Conservation (phyloP, 2,888 invertebrate genomes). For the Hypomecis atomaria region DNA sequence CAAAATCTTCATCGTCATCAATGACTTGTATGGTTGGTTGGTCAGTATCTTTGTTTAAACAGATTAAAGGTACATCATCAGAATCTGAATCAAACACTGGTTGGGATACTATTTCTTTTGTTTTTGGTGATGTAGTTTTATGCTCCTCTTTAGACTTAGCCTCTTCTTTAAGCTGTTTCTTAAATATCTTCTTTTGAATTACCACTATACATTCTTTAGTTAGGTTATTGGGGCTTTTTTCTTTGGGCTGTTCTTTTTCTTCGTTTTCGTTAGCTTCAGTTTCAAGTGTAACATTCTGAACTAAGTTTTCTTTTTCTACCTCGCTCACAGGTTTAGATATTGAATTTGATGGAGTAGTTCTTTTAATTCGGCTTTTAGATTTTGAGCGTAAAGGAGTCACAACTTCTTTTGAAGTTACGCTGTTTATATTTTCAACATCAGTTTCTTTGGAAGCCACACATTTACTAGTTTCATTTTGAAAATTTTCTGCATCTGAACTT, state of each 20-base stretch:
- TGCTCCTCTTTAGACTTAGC: slow-evolving; percentile 34
- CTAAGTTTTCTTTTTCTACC: slow-evolving; percentile 27
- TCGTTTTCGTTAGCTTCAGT: slow-evolving; percentile 11
- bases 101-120: slow-evolving; percentile 48
- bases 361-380: slow-evolving; percentile 26
- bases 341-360: slow-evolving; percentile 15
- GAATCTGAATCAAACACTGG: slow-evolving; percentile 67
- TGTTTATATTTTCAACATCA: slow-evolving; percentile 10
- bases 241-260: slow-evolving; percentile 36
- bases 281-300: slow-evolving; percentile 9
- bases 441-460: not conserved
- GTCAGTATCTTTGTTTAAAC: slow-evolving; percentile 51
- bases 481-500: slow-evolving; percentile 11
- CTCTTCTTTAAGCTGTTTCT: slow-evolving; percentile 45
- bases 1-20: slow-evolving; percentile 61
- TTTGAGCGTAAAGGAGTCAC: slow-evolving; percentile 22
- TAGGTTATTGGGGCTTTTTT: slow-evolving; percentile 68
- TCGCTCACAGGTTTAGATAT: not conserved
- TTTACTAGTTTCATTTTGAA: slow-evolving; percentile 10
- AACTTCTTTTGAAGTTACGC: not conserved
- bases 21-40: slow-evolving; percentile 21
- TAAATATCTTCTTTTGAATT: slow-evolving; percentile 73
- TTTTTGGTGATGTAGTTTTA: slow-evolving; percentile 26
- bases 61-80: slow-evolving; percentile 68
- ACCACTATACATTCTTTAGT: slow-evolving; percentile 77